Evolutionary conservation across 2,797 vertebrate genomes (phyloP).

Genomic region (Enteromius viviparus): DNA sequence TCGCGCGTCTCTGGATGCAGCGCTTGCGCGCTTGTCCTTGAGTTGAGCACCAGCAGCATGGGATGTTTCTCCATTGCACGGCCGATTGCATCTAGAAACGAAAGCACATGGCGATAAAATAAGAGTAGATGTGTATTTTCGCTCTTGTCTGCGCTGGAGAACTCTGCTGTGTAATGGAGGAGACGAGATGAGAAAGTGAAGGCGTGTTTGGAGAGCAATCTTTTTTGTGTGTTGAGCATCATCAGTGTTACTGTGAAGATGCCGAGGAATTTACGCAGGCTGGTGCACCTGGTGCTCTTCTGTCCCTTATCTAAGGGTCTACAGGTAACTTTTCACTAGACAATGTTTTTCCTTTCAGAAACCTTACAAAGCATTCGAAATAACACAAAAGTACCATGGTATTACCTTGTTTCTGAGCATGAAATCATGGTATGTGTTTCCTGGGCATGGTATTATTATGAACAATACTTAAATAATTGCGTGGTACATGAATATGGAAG

Average conservation of each 20-base stretch:
- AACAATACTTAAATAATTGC: not conserved
- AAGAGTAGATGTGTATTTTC: not conserved
- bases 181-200: conserved; percentile 5
- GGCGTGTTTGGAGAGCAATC: not conserved
- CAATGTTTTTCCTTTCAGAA: not conserved
- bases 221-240: conserved; percentile 15
- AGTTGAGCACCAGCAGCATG: conserved; percentile 19
- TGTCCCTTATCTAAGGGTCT: conserved; percentile 88
- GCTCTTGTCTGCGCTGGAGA: not conserved
- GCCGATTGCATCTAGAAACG: not conserved
- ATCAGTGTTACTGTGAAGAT: conserved; percentile 65
- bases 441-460: not conserved
- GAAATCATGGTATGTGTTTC: not conserved
- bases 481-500: not conserved
- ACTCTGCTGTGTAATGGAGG: conserved; percentile 19
- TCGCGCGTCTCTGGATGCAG: conserved; percentile 10
- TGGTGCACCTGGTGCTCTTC: conserved; percentile 88
- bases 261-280: conserved; percentile 86
- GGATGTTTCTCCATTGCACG: conserved; percentile 1
- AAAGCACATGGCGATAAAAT: not conserved
- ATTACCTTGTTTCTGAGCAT: not conserved
- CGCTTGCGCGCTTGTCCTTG: conserved; percentile 35
- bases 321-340: conserved; percentile 78
- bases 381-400: not conserved
- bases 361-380: not conserved